phyloP scores from a whole-genome alignment of 2,797 vertebrate species.

The Periparus ater region DNA sequence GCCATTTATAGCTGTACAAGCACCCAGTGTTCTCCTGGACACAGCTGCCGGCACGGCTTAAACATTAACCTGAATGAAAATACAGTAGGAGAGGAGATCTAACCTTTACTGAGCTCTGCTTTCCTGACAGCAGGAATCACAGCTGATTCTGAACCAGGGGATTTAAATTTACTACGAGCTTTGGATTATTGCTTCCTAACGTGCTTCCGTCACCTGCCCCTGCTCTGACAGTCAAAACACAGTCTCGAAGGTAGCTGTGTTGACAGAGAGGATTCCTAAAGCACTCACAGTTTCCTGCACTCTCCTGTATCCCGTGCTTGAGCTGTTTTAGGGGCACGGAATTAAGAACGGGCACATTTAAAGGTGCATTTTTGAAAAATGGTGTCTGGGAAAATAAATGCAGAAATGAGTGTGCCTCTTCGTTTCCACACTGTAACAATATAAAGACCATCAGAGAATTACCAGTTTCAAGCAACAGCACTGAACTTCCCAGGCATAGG shows the following conservation, averaged over 20 bases:
- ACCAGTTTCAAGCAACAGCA: neutral
- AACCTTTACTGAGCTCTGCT: slow-evolving; percentile 52
- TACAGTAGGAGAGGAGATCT: slow-evolving; percentile 46
- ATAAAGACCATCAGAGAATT: neutral
- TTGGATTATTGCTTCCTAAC: neutral
- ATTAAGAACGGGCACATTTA: neutral
- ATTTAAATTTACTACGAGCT: neutral
- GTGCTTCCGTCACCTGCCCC: neutral
- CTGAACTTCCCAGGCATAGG: neutral
- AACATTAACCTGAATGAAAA: slow-evolving; percentile 75
- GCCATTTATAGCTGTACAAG: slow-evolving; percentile 47
- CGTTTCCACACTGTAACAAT: neutral
- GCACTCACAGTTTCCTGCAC: neutral
- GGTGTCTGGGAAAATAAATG: neutral
- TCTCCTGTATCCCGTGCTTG: neutral
- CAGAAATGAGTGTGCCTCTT: neutral
- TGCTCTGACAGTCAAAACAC: neutral
- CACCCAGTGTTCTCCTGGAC: slow-evolving; percentile 52
- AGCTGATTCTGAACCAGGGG: neutral
- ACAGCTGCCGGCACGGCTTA: slow-evolving; percentile 44
- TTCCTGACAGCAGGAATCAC: neutral
- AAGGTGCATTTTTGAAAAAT: neutral
- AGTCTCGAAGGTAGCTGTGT: neutral
- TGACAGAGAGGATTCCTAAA: neutral
- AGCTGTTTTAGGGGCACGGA: neutral